Conservation (phyloP, 2,888 invertebrate genomes). For the Pammene aurita region DNA sequence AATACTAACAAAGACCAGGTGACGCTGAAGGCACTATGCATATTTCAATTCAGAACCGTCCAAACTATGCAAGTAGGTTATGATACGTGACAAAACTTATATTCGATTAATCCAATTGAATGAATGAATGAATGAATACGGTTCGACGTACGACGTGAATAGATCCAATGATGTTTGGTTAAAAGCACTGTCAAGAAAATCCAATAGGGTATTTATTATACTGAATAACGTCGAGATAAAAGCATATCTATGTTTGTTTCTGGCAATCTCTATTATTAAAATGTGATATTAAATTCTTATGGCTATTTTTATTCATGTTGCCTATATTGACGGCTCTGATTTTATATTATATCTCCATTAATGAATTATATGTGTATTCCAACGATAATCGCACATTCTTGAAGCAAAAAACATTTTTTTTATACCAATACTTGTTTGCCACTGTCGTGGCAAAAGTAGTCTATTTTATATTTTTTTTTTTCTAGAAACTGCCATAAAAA, state of each 20-base stretch:
- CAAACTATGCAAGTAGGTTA: constrained; percentile 35
- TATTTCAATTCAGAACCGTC: constrained; percentile 26
- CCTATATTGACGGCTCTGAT: neutral
- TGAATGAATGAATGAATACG: constrained; percentile 31
- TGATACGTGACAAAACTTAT: constrained; percentile 38
- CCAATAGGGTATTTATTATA: constrained; percentile 11
- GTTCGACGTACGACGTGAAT: constrained; percentile 21
- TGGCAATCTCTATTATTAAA: constrained; percentile 1
- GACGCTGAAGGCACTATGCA: constrained; percentile 38
- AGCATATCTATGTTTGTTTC: constrained; percentile 9
- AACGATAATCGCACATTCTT: no score
- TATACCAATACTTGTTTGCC: no score
- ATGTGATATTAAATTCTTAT: neutral
- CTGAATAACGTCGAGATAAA: constrained; percentile 9
- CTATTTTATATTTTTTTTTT: neutral
- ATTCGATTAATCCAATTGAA: constrained; percentile 38
- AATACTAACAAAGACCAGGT: constrained; percentile 30
- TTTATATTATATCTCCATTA: no score
- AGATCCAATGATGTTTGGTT: constrained; percentile 24
- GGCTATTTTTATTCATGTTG: no score
- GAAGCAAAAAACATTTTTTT: no score
- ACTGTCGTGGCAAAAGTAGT: no score
- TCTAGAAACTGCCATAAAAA: neutral
- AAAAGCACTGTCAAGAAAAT: constrained; percentile 26
- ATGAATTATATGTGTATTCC: no score